These are phyloP conservation scores for Melanotaenia maccullochi DNA, from an alignment of 2,797 vertebrate species.

Conservation along the genomic window DNA sequence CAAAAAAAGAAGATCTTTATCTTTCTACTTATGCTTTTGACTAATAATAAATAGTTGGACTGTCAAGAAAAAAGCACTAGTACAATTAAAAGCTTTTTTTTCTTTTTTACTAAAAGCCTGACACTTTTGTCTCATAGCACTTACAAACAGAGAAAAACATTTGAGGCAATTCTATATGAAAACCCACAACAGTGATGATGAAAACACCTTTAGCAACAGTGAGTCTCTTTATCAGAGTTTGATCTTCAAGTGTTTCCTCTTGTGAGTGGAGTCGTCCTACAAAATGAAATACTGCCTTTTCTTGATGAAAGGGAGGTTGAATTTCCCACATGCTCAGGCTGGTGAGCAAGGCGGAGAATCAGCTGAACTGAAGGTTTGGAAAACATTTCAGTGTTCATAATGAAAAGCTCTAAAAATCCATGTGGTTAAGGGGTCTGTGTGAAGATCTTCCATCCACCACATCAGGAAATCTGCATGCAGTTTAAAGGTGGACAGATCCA, in stretches of 20 bases:
- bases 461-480: neutral
- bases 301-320: slow-evolving; percentile 57
- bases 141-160: slow-evolving; percentile 26
- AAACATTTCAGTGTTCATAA: slow-evolving; percentile 57
- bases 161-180: slow-evolving; percentile 30
- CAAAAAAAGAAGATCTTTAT: neutral
- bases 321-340: slow-evolving; percentile 48
- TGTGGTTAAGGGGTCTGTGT: neutral
- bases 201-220: slow-evolving; percentile 23
- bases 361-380: slow-evolving; percentile 10
- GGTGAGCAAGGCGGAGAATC: slow-evolving; percentile 3
- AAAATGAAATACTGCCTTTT: slow-evolving; percentile 52
- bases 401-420: slow-evolving; percentile 11
- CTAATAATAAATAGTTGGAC: neutral
- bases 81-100: neutral
- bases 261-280: slow-evolving; percentile 22
- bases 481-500: neutral
- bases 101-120: neutral
- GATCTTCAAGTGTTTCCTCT: slow-evolving; percentile 52
- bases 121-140: neutral
- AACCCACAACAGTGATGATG: slow-evolving; percentile 13
- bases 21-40: neutral
- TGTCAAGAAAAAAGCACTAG: neutral
- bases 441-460: slow-evolving; percentile 1
- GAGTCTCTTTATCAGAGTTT: slow-evolving; percentile 35